Evolutionary conservation across 2,113 vertebrate genomes (phyloP).

Genomic region (Corvus moneduloides): DNA sequence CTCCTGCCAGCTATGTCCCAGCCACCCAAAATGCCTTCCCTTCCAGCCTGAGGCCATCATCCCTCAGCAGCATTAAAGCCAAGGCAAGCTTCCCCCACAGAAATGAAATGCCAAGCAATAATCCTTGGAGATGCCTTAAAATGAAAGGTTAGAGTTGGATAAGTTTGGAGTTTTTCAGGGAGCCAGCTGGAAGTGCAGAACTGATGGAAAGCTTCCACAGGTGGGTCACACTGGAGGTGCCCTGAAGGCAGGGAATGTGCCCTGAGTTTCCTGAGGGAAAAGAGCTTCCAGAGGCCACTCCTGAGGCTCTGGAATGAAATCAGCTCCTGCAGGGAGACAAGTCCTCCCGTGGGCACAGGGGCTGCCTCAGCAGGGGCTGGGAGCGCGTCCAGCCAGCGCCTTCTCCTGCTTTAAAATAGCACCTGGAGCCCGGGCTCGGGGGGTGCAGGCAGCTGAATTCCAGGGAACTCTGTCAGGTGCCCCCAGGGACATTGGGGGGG

Average conservation of each 20-base stretch:
- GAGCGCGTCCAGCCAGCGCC: accelerated
- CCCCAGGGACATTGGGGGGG: not conserved
- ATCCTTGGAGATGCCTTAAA: no score
- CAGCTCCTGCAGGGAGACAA: not conserved
- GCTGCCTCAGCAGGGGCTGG: not conserved
- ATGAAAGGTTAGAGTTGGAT: not conserved
- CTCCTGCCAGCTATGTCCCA: no score
- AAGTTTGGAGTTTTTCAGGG: not conserved
- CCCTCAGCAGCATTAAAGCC: not conserved
- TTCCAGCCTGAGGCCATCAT: no score
- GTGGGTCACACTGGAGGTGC: not conserved
- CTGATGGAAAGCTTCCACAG: not conserved
- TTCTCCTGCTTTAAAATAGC: not conserved
- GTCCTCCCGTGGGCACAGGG: accelerated
- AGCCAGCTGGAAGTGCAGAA: not conserved
- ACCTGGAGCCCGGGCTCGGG: accelerated
- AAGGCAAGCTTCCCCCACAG: not conserved
- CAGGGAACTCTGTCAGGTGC: not conserved
- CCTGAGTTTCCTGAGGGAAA: not conserved
- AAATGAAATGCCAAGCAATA: not conserved
- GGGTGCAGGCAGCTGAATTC: no score
- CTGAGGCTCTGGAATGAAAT: accelerated
- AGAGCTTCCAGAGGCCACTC: not conserved
- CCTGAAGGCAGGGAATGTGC: not conserved
- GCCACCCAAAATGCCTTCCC: no score